A percentile compares a stretch with the other conserved stretches of the same genome.
phyloP scores from a whole-genome alignment of 2,888 invertebrate genomes.

The Eledone cirrhosa region DNA sequence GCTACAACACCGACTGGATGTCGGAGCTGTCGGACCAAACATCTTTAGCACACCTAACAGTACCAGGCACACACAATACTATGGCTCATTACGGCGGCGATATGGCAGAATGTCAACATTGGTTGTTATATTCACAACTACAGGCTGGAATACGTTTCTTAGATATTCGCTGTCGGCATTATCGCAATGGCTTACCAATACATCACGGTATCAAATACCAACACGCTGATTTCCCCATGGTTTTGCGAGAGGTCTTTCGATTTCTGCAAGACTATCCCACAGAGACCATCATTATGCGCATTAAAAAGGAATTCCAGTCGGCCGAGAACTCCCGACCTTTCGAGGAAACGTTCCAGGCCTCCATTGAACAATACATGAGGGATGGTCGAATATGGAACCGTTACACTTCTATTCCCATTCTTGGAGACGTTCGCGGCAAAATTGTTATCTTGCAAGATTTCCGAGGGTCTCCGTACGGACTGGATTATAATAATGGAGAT shows the following conservation, averaged over 20 bases:
- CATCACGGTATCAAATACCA: conserved; percentile 22
- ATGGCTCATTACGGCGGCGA: conserved; percentile 20
- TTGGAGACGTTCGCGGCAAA: background rate
- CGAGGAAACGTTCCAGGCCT: background rate
- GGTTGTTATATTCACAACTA: conserved; percentile 5
- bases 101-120: conserved; percentile 12
- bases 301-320: conserved; percentile 22
- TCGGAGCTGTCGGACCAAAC: conserved; percentile 8
- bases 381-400: background rate
- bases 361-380: background rate
- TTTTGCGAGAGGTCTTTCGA: background rate
- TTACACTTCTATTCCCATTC: background rate
- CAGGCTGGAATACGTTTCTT: conserved; percentile 21
- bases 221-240: conserved; percentile 21
- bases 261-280: background rate
- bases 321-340: background rate
- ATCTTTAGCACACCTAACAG: background rate
- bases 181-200: conserved; percentile 7
- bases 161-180: conserved; percentile 19
- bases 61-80: conserved; percentile 18
- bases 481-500: conserved; percentile 16
- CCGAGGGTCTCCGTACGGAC: background rate
- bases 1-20: conserved; percentile 24
- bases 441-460: conserved; percentile 23
- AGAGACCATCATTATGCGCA: background rate